Base-by-base conservation (phyloP, 2,888 invertebrate species). In the Frankliniella intonsa region DNA sequence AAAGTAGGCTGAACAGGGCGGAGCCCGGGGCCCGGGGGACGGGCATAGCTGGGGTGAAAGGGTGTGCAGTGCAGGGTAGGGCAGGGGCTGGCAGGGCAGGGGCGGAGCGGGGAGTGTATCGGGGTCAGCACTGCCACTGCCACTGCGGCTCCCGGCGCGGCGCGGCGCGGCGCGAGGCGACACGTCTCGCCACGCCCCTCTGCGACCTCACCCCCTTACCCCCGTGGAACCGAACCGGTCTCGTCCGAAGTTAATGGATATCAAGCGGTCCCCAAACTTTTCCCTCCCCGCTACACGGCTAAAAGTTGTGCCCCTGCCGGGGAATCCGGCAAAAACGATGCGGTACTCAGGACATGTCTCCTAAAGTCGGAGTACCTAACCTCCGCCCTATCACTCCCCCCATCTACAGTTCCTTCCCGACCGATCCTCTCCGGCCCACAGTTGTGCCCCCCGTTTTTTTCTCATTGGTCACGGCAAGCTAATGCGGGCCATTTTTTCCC, bases 241-340 rank as follows among this genome's bases (percentile, higher is more conserved):
- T 25, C 69, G 69, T 76, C 69, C 69, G 22, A 76, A 76, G 25
- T 76, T 76, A 76, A 76, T 76, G 69, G 69, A 22, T 22, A 76
- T 22, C 69, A 22, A 22, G 69, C 69, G 69, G 55, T 14, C 55
- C 55, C 19, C 19, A 0, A 12, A 55, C 55, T 55, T 55, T 12
- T 55, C 19, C 55, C 19, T 55, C 55, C 55, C 55, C 14, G 14
- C 55, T 5, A 55, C 55, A 55, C 55, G 55, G 55, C 55, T 19
- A 14, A 38, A 38, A 5, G 2, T 38, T 2, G 5, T 2, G 38
- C 3, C 38, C 2, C 38, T 5, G 38, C 38, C 38, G 38, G 38
- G 5, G 38, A 38, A 38, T 38, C 38, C 38, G 5, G 38, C 38
- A 38, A 38, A 38, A 38, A 38, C 38, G 3, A 2, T 3, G 38